phyloP scores from a whole-genome alignment of 2,888 invertebrate species.

The Diabrotica balteata region DNA sequence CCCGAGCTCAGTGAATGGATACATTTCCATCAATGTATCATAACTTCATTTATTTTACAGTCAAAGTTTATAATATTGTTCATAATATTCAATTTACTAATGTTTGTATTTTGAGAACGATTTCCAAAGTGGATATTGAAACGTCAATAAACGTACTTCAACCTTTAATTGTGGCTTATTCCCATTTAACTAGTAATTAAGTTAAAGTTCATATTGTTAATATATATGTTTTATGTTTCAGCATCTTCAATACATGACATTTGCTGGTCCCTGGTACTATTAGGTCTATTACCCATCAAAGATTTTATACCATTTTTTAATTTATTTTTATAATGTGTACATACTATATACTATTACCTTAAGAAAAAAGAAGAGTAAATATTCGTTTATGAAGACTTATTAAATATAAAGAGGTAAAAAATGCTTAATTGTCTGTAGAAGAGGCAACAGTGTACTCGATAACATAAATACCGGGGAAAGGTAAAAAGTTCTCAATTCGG shows the following conservation, averaged over 20 bases:
- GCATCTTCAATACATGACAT: slow-evolving; percentile 53
- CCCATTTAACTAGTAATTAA: too few relatives aligned
- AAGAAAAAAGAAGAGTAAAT: slow-evolving; percentile 2
- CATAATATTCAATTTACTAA: too few relatives aligned
- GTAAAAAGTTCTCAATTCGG: background rate
- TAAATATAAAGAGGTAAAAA: slow-evolving; percentile 2
- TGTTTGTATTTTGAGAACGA: too few relatives aligned
- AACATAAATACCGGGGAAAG: background rate
- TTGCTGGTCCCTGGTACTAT: slow-evolving; percentile 49
- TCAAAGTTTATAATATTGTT: too few relatives aligned
- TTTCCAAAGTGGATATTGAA: too few relatives aligned
- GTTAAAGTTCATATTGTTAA: too few relatives aligned
- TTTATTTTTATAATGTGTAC: slow-evolving; percentile 38
- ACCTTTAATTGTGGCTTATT: too few relatives aligned
- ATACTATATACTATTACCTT: slow-evolving; percentile 11
- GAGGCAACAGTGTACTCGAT: background rate
- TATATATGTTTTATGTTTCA: slow-evolving; percentile 41
- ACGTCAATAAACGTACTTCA: too few relatives aligned
- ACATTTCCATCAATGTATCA: too few relatives aligned
- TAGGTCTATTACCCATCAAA: slow-evolving; percentile 47
- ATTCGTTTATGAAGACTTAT: slow-evolving; percentile 8
- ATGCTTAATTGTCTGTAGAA: slow-evolving; percentile 17
- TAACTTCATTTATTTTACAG: too few relatives aligned
- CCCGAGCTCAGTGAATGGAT: too few relatives aligned
- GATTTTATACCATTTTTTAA: slow-evolving; percentile 53